Evolutionary conservation across 1,140 invertebrate genomes (phyloP), one percentile per base, ranked within the genome.

Genomic region (Lepidurus arcticus): DNA sequence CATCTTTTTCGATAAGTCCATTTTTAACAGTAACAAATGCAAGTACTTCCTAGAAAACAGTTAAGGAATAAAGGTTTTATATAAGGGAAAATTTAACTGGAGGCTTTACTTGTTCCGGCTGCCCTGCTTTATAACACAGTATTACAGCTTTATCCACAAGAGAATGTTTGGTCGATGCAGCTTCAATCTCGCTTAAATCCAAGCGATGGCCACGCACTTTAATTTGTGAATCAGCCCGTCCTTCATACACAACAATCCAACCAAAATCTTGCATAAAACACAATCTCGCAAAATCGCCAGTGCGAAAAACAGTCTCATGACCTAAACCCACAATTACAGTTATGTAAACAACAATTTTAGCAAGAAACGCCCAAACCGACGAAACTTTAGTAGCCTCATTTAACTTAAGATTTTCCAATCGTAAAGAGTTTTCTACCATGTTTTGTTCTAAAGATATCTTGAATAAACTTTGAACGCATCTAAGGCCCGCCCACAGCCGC

Each of bases 141-240:
- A 94, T 91, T 0, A 92, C 89, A 1, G 84, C 86, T 84, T 91
- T 90, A 24, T 91, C 87, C 8, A 93, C 86, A 0, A 86, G 87
- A 0, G 87, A 82, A 0, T 90, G 82, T 10, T 85, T 84, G n/a
- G 83, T 82, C 0, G 93, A 88, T 10, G 90, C 90, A 9, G 53
- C 26, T 81, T 95, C 92, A 7, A 95, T 90, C 86, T 95, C 93
- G 0, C 88, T 86, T 16, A 95, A 84, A 81, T 96, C 93, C 0
- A 96, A 91, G n/a, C 93, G 85, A 82, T 95, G 92, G 7, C 94
- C 94, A 76, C 94, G 85, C 11, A 96, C 91, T 85, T 96, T 96
- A 0, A 96, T 88, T 84, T 96, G 94, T 0, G 92, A 92, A 84
- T 96, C 94, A 0, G 90, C 91, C 47, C 94, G 88, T 0, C 94